phyloP scores from a whole-genome alignment of 2,113 vertebrate genomes.

The Trogon surrucura region DNA sequence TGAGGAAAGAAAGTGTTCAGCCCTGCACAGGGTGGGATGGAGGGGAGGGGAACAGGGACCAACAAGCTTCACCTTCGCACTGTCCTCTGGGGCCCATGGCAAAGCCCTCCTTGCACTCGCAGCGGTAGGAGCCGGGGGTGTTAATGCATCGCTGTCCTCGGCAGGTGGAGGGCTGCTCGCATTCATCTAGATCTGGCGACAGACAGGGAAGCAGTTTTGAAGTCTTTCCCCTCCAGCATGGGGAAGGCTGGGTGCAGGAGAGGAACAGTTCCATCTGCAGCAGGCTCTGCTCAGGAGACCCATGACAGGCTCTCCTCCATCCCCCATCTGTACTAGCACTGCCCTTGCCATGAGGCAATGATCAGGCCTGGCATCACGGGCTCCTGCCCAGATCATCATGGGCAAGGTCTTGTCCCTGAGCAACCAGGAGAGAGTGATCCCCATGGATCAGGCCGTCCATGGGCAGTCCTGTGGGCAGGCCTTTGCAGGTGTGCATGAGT shows the following conservation, averaged over 20 bases:
- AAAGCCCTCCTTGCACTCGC: slow-evolving; percentile 87
- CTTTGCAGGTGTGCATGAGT: no score
- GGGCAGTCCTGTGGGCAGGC: background rate
- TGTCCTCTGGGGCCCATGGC: slow-evolving; percentile 79
- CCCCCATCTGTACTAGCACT: background rate
- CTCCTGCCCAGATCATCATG: background rate
- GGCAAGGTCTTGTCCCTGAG: background rate
- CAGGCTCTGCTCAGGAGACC: background rate
- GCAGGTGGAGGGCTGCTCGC: slow-evolving; percentile 84
- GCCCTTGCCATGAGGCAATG: background rate
- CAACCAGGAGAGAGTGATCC: background rate
- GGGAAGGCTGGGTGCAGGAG: background rate
- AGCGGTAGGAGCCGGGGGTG: slow-evolving; percentile 88
- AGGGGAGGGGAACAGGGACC: background rate
- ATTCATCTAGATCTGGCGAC: slow-evolving; percentile 87
- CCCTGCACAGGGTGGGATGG: background rate
- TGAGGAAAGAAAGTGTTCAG: background rate
- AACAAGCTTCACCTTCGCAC: slow-evolving; percentile 85
- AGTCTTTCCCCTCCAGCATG: background rate
- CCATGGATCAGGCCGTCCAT: background rate
- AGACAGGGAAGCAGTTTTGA: background rate
- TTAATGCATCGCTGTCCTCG: slow-evolving; percentile 86
- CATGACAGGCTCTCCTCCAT: background rate
- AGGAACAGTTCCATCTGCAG: background rate
- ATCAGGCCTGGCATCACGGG: background rate